A percentile compares a stretch with the other conserved stretches of the same genome.
phyloP scores from a whole-genome alignment of 2,797 vertebrate genomes.

The Geotrypetes seraphini region DNA sequence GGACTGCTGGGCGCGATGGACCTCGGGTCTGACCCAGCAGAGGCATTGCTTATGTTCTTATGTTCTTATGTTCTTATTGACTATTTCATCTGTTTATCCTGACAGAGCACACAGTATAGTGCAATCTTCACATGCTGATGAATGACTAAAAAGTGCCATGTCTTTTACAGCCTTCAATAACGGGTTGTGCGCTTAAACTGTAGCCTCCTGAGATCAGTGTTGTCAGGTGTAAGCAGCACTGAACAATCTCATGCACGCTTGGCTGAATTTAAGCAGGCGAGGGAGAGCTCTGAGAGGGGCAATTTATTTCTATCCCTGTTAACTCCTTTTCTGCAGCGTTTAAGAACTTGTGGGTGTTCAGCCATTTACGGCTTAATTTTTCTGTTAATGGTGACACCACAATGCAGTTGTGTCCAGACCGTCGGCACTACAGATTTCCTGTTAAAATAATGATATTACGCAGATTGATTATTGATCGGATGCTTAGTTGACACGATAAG shows the following conservation, averaged over 20 bases:
- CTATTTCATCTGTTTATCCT: no score
- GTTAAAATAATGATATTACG: slow-evolving; percentile 21
- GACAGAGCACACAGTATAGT: no score
- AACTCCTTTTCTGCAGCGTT: background rate
- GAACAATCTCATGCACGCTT: slow-evolving; percentile 7
- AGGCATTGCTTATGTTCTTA: no score
- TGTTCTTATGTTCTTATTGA: no score
- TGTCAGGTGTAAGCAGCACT: slow-evolving; percentile 7
- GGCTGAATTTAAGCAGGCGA: background rate
- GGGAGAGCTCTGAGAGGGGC: background rate
- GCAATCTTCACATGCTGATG: no score
- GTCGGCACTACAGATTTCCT: slow-evolving; percentile 15
- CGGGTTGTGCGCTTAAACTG: background rate
- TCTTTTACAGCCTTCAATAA: background rate
- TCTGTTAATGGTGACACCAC: slow-evolving; percentile 3
- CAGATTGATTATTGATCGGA: slow-evolving; percentile 36
- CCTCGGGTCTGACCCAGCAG: no score
- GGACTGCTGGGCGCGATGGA: no score
- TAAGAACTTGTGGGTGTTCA: slow-evolving; percentile 7
- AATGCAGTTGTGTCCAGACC: slow-evolving; percentile 2
- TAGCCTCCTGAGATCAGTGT: slow-evolving; percentile 2
- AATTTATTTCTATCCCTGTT: background rate
- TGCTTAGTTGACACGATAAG: background rate
- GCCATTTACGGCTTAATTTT: slow-evolving; percentile 13
- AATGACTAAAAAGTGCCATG: background rate